These are phyloP conservation scores for Tiliacea citrago DNA, from an alignment of 2,888 invertebrate species.

Conservation along the genomic window DNA sequence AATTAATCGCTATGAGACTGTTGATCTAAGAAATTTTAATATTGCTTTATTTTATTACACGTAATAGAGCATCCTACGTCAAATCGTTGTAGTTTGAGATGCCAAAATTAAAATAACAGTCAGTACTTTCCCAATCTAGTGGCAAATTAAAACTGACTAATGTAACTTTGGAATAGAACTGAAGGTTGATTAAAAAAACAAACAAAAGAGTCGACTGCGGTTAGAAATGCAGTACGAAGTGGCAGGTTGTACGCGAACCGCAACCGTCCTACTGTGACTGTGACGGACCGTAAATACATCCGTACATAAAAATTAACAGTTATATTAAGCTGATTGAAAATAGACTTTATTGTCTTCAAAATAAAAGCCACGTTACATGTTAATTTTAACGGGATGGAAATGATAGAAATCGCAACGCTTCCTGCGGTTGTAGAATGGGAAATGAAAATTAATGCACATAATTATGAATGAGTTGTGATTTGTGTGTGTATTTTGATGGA, in stretches of 20 bases:
- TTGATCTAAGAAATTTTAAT: conserved; percentile 27
- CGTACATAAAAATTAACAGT: conserved; percentile 80
- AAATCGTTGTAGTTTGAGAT: neutral
- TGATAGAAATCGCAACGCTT: conserved; percentile 85
- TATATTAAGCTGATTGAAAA: conserved; percentile 68
- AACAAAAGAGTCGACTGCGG: conserved; percentile 77
- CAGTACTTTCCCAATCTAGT: neutral
- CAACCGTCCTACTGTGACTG: conserved; percentile 82
- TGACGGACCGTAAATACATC: conserved; percentile 83
- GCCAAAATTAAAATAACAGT: conserved; percentile 19
- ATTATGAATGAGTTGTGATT: conserved; percentile 72
- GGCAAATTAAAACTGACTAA: conserved; percentile 18
- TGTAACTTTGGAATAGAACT: conserved; percentile 51
- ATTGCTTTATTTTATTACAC: conserved; percentile 23
- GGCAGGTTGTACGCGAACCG: conserved; percentile 72
- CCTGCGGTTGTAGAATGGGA: conserved; percentile 82
- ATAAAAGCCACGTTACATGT: conserved; percentile 63
- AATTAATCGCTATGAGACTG: conserved; percentile 44
- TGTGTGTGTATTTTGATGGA: conserved; percentile 60
- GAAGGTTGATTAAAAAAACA: conserved; percentile 81
- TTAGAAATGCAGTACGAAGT: conserved; percentile 77
- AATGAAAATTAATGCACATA: conserved; percentile 77
- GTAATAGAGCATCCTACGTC: neutral
- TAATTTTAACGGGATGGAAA: conserved; percentile 72
- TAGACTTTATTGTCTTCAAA: conserved; percentile 67